Evolutionary conservation across 2,888 invertebrate genomes (phyloP), one percentile per base, ranked within the genome.

Genomic region (Hemithea aestivaria): DNA sequence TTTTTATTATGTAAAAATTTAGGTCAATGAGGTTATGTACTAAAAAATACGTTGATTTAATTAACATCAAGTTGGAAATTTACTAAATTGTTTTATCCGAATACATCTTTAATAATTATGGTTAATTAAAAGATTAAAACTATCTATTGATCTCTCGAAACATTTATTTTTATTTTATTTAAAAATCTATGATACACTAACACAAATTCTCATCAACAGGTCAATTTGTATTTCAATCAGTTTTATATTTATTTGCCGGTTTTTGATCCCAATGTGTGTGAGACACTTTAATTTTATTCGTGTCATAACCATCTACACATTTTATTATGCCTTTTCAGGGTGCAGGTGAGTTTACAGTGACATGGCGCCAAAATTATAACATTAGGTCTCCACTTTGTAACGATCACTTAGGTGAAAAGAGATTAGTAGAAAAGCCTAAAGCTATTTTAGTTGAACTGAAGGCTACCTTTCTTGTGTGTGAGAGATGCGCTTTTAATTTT

Each of bases 121-220:
- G 11, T 4, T 4, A 25, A n/a, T n/a, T n/a, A n/a, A n/a, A n/a
- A n/a, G n/a, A n/a, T n/a, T n/a, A n/a, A n/a, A n/a, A n/a, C n/a
- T 26, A 31, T 48, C 48, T 24, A 32, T 53, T 42, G 35, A 43
- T 52, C 50, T 53, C 24, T 48, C 51, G 43, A 16, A 16, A 20
- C 23, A 33, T 42, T 42, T 12, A 21, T 33, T 41, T 34, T 20
- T 32, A 8, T 40, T 36, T 57, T 53, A 49, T 2, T 45, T 37
- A 40, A 47, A 34, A 23, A 53, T 36, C 62, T 63, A 55, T 66
- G 60, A 61, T 72, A 83, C 83, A 84, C 82, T 69, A 78, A 84
- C 85, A 85, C 85, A 85, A 85, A 85, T 85, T 84, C 85, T 70
- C 76, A 56, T 81, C 56, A 73, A 79, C 83, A 81, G 79, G 76